Conservation (phyloP, 2,888 invertebrate genomes). For the Mythimna loreyi region DNA sequence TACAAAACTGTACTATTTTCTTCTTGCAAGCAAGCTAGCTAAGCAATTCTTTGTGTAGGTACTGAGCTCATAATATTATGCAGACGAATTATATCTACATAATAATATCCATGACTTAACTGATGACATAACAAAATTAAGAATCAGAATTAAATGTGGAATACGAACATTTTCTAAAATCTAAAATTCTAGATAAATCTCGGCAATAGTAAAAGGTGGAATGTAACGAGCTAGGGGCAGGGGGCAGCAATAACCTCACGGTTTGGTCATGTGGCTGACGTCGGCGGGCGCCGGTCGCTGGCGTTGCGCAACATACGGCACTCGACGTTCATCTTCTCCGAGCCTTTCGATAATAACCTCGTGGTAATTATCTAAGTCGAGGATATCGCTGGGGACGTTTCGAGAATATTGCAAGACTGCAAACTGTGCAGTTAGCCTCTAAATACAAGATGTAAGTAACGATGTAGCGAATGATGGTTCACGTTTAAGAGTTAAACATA, state of each 20-base stretch:
- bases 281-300: conserved; percentile 37
- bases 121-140: conserved; percentile 11
- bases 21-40: background rate
- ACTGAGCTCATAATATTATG: background rate
- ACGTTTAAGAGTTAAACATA: conserved; percentile 10
- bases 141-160: conserved; percentile 1
- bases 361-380: conserved; percentile 70
- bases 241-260: conserved; percentile 58
- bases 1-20: no score
- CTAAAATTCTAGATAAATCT: conserved; percentile 22
- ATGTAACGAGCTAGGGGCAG: conserved; percentile 54
- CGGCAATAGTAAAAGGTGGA: conserved; percentile 60
- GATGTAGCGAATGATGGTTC: conserved; percentile 38
- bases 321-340: conserved; percentile 64
- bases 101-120: conserved; percentile 14
- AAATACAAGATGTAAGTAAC: conserved; percentile 48
- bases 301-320: conserved; percentile 61
- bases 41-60: background rate
- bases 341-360: conserved; percentile 72
- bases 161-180: conserved; percentile 21
- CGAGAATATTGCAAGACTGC: conserved; percentile 60
- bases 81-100: background rate
- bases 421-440: conserved; percentile 50
- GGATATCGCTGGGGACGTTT: conserved; percentile 59
- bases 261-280: conserved; percentile 51